Evolutionary conservation across 2,113 vertebrate species (phyloP).

Genomic region (Chrysemys picta): DNA sequence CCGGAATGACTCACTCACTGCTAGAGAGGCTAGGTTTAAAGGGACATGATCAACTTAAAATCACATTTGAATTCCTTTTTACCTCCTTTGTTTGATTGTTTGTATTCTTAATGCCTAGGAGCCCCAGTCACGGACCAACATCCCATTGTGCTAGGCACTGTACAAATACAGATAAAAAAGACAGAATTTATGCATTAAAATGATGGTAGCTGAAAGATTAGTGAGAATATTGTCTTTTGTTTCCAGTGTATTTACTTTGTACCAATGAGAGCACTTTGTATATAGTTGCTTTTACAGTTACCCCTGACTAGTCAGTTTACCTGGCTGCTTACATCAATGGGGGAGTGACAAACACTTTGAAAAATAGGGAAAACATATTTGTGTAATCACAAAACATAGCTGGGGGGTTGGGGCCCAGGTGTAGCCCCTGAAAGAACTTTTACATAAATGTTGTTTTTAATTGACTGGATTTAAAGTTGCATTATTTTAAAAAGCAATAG

Average conservation of each 20-base stretch:
- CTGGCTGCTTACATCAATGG: background rate
- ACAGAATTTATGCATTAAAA: background rate
- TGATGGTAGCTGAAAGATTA: background rate
- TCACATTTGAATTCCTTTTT: background rate
- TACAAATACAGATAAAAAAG: rapidly evolving
- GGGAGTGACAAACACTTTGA: rapidly evolving
- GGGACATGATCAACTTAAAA: background rate
- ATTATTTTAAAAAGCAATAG: rapidly evolving
- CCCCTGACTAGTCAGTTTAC: background rate
- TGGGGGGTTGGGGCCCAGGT: background rate
- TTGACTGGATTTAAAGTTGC: background rate
- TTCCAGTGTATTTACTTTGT: background rate
- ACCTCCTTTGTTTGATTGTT: background rate
- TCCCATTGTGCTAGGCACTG: background rate
- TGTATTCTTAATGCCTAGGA: background rate
- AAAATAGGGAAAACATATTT: background rate
- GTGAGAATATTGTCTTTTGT: background rate
- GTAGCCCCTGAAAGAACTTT: background rate
- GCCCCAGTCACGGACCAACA: background rate
- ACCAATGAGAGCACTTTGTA: background rate
- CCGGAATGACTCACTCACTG: background rate
- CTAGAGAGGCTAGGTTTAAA: background rate
- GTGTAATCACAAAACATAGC: background rate
- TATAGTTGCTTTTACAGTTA: background rate
- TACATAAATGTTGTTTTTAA: background rate